These are phyloP conservation scores for Pteronura brasiliensis DNA, from an alignment of 2,113 vertebrate genomes.

Conservation along the genomic window DNA sequence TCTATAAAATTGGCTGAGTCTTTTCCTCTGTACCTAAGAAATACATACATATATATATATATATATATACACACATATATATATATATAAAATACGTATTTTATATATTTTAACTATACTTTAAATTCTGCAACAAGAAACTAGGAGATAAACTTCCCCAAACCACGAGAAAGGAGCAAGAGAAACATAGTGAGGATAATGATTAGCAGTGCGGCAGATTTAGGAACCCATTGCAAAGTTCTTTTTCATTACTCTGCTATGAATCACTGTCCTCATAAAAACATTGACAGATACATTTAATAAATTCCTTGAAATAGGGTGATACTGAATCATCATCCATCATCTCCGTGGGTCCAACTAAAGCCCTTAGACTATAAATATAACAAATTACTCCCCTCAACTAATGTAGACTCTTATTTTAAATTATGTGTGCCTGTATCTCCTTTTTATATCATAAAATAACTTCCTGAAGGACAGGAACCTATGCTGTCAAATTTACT, in stretches of 20 bases:
- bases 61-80: background rate
- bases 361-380: slow-evolving; percentile 31
- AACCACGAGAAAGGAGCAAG: background rate
- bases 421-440: background rate
- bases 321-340: slow-evolving; percentile 25
- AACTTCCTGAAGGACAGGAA: background rate
- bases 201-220: background rate
- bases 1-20: background rate
- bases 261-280: slow-evolving; percentile 38
- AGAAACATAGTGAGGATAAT: background rate
- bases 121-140: background rate
- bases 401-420: slow-evolving; percentile 27
- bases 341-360: background rate
- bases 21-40: background rate
- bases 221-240: background rate
- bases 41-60: background rate
- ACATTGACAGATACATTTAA: slow-evolving; percentile 41
- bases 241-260: background rate
- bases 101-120: background rate
- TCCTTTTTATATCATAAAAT: slow-evolving; percentile 35
- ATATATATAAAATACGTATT: background rate
- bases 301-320: slow-evolving; percentile 51
- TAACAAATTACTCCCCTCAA: slow-evolving; percentile 52
- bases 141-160: background rate
- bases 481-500: slow-evolving; percentile 14